Evolutionary conservation across 2,797 vertebrate species (phyloP).

Genomic region (Rhabdomys pumilio): DNA sequence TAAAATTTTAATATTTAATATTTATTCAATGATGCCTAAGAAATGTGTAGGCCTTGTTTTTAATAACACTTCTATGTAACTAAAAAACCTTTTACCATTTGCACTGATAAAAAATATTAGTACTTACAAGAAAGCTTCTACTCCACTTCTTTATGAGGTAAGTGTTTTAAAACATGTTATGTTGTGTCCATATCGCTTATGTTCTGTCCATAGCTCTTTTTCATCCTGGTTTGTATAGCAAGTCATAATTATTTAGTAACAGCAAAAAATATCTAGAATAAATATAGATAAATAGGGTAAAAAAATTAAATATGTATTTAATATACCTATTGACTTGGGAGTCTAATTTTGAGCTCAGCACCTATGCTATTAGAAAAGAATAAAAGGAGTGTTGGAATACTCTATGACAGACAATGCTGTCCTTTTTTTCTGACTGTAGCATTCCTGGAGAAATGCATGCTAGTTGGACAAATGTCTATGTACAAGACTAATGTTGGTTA

Average conservation of each 20-base stretch:
- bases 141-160: neutral
- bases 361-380: neutral
- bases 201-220: conserved; percentile 36
- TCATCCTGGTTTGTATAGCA: neutral
- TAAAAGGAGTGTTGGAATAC: conserved; percentile 17
- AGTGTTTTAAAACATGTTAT: conserved; percentile 20
- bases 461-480: neutral
- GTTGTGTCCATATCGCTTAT: neutral
- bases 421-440: neutral
- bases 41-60: conserved; percentile 41
- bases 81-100: conserved; percentile 1
- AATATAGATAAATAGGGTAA: neutral
- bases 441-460: conserved; percentile 24
- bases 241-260: conserved; percentile 4
- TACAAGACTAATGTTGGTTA: conserved; percentile 14
- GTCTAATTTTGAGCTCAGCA: conserved; percentile 41
- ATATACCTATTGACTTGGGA: conserved; percentile 4
- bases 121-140: conserved; percentile 51
- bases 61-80: conserved; percentile 29
- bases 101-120: neutral
- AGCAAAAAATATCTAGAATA: conserved; percentile 36
- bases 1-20: neutral
- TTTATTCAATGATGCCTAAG: neutral
- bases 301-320: neutral
- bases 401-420: neutral